Evolutionary conservation across 2,113 vertebrate species (phyloP), one percentile per base, ranked within the genome.

Genomic region (Erythrocercus mccallii): DNA sequence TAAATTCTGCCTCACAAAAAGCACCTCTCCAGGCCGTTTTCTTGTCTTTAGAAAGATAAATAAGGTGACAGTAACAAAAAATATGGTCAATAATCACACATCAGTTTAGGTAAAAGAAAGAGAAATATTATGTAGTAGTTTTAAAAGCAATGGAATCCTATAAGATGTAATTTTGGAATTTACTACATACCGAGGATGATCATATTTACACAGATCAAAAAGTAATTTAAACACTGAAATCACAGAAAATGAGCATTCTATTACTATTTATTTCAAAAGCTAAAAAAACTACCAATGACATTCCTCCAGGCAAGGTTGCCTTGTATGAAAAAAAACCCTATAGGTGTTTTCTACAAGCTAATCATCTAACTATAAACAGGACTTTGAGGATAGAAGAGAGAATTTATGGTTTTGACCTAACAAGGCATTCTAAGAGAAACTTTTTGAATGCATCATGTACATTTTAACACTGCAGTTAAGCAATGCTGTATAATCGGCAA

Each of bases 181-280:
- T 91, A 57, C 13, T 38, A 45, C 37, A 71, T 50, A 20, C 7
- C 2, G 7, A 82, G 23, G 30, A 65, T 47, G 47, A 65, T 33
- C 23, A 50, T 20, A 33, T 12, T 78, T 74, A 37, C 18, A 62
- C 6, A 48, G 38, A 87, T 48, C 7, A 95, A 66, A 53, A 47
- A 38, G 9, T 62, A 53, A 90, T 90, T 95, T 42, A 64, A 94
- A 82, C 65, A 92, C 23, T 87, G 42, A 82, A 84, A 77, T 88
- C 72, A 91, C 31, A 87, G 42, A 73, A 96, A 96, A 83, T 48
- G 8, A 96, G 13, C 21, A 74, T 84, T 95, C 72, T 64, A 15
- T 71, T 64, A 94, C 56, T 76, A 68, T 87, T 95, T 91, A 89
- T 64, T 83, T 92, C 50, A 51, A 64, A 15, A 58, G 30, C 23